Evolutionary conservation across 2,113 vertebrate species (phyloP), one percentile per base, ranked within the genome.

Genomic region (Riparia riparia): DNA sequence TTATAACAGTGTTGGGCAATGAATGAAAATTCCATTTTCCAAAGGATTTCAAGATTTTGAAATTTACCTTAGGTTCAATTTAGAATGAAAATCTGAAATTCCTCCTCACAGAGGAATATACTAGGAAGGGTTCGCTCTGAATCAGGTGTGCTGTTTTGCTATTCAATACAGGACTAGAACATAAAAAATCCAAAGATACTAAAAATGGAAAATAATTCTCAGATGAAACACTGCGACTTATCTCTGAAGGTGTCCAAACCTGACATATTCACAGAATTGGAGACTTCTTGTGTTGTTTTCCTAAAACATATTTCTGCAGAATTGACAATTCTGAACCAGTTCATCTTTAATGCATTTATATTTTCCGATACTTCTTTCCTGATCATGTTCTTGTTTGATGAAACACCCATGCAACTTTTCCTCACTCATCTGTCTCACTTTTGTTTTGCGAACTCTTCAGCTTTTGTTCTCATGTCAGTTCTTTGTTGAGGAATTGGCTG

Each of bases 391-490:
- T 65, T 73, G 39, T 73, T 93, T 83, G 85, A 93, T 86, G 87
- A 83, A 93, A 86, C 76, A 93, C 90, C 47, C 91, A 73, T 88
- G 68, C 85, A 92, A 92, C 85, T 86, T 95, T 82, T 94, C 56
- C 45, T 93, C 79, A 51, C 71, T 95, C 93, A 92, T 95, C 90
- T 93, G 85, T 93, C 88, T 95, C 92, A 78, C 78, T 93, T 97
- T 95, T 96, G 94, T 97, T 97, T 94, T 92, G 69, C 76, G 90
- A 95, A 70, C 60, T 88, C 82, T 93, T 95, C 82, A 94, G 93
- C 86, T 96, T 97, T 95, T 97, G 90, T 95, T 96, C 94, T 93
- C 83, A 51, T 94, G 94, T 94, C 86, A 90, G 51, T 91, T 96
- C 94, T 96, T 97, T 96, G 93, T 94, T 95, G 84, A 95, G 82